These are phyloP conservation scores for Chloropsis cyanopogon DNA, from an alignment of 2,113 vertebrate species.

Conservation along the genomic window DNA sequence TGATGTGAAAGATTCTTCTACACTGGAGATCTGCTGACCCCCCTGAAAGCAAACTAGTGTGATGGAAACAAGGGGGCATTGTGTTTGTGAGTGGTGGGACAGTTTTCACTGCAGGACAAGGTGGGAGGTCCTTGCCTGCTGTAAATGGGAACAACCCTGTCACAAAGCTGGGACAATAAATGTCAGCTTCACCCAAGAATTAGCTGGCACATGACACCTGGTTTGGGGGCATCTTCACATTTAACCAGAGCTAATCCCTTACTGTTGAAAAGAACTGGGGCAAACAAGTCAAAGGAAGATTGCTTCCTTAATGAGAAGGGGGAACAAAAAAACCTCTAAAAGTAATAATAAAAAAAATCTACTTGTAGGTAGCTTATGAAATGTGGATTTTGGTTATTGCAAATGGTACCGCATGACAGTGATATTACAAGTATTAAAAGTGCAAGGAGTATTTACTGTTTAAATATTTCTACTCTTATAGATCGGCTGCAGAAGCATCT, in stretches of 20 bases:
- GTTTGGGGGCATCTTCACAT: neutral
- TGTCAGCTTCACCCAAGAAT: neutral
- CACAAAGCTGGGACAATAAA: neutral
- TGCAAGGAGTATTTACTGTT: neutral
- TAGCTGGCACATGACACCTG: neutral
- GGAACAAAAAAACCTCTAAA: neutral
- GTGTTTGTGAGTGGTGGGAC: accelerated
- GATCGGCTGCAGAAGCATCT: neutral
- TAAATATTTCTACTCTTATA: neutral
- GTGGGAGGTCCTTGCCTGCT: neutral
- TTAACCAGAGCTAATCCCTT: neutral
- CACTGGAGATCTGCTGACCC: neutral
- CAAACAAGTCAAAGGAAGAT: neutral
- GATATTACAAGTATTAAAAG: neutral
- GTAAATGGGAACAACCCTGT: neutral
- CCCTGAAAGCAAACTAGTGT: neutral
- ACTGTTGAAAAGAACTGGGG: neutral
- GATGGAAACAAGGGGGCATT: neutral
- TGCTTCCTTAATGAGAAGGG: neutral
- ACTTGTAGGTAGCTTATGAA: neutral
- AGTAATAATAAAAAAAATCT: neutral
- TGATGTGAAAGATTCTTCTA: neutral
- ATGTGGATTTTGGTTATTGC: neutral
- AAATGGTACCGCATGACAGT: neutral
- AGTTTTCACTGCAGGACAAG: neutral